Percentiles rank a stretch among this genome's conserved stretches.
Evolutionary conservation across 2,113 vertebrate genomes (phyloP).

Genomic region (Gymnocephalus cernua): DNA sequence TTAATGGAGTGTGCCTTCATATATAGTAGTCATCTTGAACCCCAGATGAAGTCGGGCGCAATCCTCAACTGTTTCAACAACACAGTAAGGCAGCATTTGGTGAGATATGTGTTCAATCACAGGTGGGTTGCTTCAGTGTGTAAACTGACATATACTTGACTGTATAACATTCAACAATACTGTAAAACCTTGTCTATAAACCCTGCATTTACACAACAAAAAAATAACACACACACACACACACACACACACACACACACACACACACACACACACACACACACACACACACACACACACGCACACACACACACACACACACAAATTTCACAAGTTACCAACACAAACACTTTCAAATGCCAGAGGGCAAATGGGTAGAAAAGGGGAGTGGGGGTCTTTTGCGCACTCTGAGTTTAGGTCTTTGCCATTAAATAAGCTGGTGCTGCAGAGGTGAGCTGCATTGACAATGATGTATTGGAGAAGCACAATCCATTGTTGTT

Average conservation of each 20-base stretch:
- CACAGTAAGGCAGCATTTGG: conserved; percentile 13
- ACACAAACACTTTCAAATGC: conserved; percentile 58
- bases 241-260: not conserved
- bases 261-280: not conserved
- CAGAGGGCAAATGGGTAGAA: conserved; percentile 67
- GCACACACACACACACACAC: not conserved
- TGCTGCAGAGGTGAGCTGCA: conserved; percentile 76
- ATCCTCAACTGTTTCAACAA: conserved; percentile 42
- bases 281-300: not conserved
- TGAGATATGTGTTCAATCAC: conserved; percentile 13
- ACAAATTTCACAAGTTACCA: conserved; percentile 25
- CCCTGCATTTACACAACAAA: not conserved
- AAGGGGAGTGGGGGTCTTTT: conserved; percentile 62
- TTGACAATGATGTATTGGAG: conserved; percentile 83
- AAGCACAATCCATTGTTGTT: conserved; percentile 72
- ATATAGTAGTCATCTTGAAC: conserved; percentile 48
- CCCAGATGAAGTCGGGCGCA: conserved; percentile 52
- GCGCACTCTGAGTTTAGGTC: conserved; percentile 71
- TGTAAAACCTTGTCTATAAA: conserved; percentile 14
- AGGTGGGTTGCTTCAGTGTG: conserved; percentile 13
- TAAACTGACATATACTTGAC: conserved; percentile 7
- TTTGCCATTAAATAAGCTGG: conserved; percentile 82
- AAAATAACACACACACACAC: not conserved
- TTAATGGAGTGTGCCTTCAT: conserved; percentile 62
- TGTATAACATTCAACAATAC: not conserved